phyloP scores from a whole-genome alignment of 2,797 vertebrate species.

The Semaprochilodus insignis region DNA sequence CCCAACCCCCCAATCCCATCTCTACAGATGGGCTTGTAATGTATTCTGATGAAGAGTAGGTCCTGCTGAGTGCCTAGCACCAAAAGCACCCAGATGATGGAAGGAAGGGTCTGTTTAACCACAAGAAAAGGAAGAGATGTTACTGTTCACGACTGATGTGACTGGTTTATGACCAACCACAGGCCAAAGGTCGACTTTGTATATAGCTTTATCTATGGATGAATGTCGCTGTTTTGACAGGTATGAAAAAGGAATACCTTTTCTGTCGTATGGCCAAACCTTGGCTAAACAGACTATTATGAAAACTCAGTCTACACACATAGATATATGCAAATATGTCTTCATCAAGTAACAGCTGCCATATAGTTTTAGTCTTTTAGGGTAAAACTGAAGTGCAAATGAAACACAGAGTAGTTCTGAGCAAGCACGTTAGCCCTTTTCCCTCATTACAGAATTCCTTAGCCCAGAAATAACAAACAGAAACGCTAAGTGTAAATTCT shows the following conservation, averaged over 20 bases:
- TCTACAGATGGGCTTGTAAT: not conserved
- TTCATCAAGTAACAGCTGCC: not conserved
- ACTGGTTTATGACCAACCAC: slow-evolving; percentile 6
- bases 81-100: not conserved
- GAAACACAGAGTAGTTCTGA: slow-evolving; percentile 3
- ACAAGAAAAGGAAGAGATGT: not conserved
- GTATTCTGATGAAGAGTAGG: slow-evolving; percentile 6
- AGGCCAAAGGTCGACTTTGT: slow-evolving; percentile 2
- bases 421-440: slow-evolving; percentile 9
- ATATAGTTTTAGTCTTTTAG: slow-evolving; percentile 2
- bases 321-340: not conserved
- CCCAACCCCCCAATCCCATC: not conserved
- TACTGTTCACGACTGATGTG: not conserved
- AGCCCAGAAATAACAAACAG: slow-evolving; percentile 40
- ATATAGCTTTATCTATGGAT: not conserved
- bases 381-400: not conserved
- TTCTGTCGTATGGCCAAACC: not conserved
- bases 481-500: slow-evolving; percentile 15
- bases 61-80: not conserved
- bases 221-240: not conserved
- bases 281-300: not conserved
- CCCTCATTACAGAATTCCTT: slow-evolving; percentile 26
- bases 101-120: not conserved
- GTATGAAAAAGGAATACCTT: not conserved
- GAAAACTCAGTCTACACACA: not conserved